Evolutionary conservation across 1,140 invertebrate genomes (phyloP).

Genomic region (Bilobella aurantiaca): DNA sequence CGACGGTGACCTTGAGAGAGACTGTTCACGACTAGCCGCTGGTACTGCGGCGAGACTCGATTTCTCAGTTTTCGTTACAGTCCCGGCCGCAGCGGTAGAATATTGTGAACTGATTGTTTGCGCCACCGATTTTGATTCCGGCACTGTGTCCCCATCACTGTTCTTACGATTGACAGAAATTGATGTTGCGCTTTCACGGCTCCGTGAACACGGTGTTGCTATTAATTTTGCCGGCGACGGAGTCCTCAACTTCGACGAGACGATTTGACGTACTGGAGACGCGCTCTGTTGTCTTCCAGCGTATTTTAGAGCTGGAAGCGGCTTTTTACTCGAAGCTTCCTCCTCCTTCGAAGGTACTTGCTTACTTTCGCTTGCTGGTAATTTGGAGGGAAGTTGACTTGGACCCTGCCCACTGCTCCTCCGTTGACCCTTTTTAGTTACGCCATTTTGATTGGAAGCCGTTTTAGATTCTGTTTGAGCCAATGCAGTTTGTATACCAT

Average conservation of each 20-base stretch:
- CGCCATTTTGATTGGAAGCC: too few relatives aligned
- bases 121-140: background rate
- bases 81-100: background rate
- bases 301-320: too few relatives aligned
- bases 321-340: too few relatives aligned
- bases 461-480: too few relatives aligned
- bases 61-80: background rate
- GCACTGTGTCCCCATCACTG: background rate
- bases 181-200: background rate
- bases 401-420: too few relatives aligned
- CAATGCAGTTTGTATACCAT: too few relatives aligned
- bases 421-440: too few relatives aligned
- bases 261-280: background rate
- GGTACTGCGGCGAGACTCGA: background rate
- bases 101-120: background rate
- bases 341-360: too few relatives aligned
- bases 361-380: too few relatives aligned
- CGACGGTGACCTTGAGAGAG: constrained; percentile 17
- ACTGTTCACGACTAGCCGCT: background rate
- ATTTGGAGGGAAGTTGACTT: too few relatives aligned
- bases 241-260: background rate
- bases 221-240: background rate
- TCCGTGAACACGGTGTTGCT: background rate
- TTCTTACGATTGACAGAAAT: background rate
- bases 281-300: constrained; percentile 7